phyloP scores from a whole-genome alignment of 2,113 vertebrate species.

The Tichodroma muraria region DNA sequence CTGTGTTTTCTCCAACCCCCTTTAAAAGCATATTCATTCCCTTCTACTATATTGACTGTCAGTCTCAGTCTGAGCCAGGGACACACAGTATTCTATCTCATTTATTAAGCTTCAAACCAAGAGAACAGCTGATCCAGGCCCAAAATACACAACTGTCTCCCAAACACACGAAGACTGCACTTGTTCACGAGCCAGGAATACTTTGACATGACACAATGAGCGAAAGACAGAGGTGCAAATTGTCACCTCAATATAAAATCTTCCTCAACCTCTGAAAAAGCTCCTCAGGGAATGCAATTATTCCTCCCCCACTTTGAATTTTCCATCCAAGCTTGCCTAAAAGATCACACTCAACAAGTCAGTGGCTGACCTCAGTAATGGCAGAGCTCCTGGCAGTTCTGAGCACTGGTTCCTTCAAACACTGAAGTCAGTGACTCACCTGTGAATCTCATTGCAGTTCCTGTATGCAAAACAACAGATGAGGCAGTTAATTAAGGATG shows the following conservation, averaged over 20 bases:
- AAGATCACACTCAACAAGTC: neutral
- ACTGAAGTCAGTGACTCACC: neutral
- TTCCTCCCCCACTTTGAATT: neutral
- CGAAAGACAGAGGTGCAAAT: neutral
- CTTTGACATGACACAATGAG: neutral
- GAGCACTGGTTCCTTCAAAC: neutral
- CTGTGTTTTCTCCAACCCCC: neutral
- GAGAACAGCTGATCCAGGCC: neutral
- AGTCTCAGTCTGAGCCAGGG: neutral
- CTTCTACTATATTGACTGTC: neutral
- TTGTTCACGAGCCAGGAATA: neutral
- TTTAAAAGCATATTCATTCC: neutral
- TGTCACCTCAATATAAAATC: neutral
- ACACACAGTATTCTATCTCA: neutral
- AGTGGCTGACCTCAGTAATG: neutral
- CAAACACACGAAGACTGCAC: accelerated
- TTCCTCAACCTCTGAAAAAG: neutral
- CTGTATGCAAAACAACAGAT: neutral
- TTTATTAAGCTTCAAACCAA: neutral
- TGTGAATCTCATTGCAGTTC: neutral
- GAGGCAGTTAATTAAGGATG: neutral
- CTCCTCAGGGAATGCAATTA: neutral
- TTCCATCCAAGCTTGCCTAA: neutral
- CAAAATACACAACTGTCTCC: neutral
- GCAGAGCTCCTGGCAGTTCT: neutral